Evolutionary conservation across 2,113 vertebrate species (phyloP).

Genomic region (Microcebus griseorufus): DNA sequence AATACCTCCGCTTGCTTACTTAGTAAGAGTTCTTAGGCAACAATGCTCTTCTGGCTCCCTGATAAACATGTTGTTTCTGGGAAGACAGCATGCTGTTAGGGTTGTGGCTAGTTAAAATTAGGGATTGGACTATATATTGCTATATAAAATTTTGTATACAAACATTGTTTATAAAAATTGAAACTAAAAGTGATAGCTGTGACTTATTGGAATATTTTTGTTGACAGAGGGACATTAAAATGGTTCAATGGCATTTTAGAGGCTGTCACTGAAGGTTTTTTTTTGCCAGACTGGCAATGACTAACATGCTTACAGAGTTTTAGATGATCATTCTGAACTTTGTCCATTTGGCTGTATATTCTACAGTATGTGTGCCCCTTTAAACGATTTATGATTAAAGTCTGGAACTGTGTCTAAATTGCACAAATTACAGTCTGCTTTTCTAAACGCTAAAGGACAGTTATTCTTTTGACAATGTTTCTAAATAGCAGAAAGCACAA

Average conservation of each 20-base stretch:
- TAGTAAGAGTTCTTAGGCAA: background rate
- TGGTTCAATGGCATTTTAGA: background rate
- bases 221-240: conserved; percentile 23
- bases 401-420: background rate
- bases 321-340: background rate
- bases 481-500: background rate
- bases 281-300: background rate
- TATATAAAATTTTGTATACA: background rate
- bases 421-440: background rate
- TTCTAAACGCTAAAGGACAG: background rate
- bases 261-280: background rate
- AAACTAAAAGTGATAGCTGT: background rate
- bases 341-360: conserved; percentile 29
- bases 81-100: background rate
- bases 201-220: conserved; percentile 40
- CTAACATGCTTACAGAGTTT: background rate
- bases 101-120: background rate
- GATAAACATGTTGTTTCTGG: background rate
- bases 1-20: background rate
- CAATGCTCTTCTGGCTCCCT: background rate
- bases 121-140: background rate
- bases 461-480: background rate
- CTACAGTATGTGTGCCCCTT: background rate
- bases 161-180: conserved; percentile 2
- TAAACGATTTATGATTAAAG: conserved; percentile 32